Percentiles rank a stretch among this genome's conserved stretches.
These are phyloP conservation scores for Falco berigora DNA, from an alignment of 2,797 vertebrate species.

Conservation along the genomic window DNA sequence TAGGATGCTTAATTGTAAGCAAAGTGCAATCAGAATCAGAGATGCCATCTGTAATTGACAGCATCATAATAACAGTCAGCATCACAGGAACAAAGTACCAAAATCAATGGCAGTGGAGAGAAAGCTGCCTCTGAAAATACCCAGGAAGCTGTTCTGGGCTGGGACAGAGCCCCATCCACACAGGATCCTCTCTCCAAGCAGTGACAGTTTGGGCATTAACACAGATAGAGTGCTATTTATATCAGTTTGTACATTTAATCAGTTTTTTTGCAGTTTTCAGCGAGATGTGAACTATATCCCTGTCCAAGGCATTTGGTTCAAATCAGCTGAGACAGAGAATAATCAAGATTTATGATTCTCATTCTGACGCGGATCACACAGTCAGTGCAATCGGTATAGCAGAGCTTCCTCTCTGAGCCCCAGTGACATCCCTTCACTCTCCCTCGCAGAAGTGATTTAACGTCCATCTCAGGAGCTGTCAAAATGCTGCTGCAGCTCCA, in stretches of 20 bases:
- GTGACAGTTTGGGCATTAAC: constrained; percentile 58
- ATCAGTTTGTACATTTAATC: constrained; percentile 75
- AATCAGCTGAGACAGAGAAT: constrained; percentile 76
- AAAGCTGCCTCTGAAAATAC: not conserved
- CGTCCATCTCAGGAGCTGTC: constrained; percentile 64
- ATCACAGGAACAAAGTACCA: not conserved
- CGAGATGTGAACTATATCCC: constrained; percentile 66
- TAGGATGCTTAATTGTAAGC: constrained; percentile 66
- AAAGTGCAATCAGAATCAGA: constrained; percentile 59
- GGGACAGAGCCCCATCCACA: not conserved
- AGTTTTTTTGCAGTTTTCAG: constrained; percentile 69
- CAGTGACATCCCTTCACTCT: constrained; percentile 69
- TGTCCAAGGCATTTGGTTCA: constrained; percentile 68
- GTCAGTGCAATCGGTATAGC: not conserved
- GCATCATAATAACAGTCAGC: constrained; percentile 25
- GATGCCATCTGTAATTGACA: constrained; percentile 46
- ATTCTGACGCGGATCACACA: constrained; percentile 64
- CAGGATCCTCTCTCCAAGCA: not conserved
- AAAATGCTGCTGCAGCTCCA: constrained; percentile 55
- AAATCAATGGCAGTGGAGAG: not conserved
- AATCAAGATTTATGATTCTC: constrained; percentile 80
- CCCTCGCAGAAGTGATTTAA: constrained; percentile 64
- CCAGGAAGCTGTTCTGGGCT: not conserved
- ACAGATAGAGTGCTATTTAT: constrained; percentile 61
- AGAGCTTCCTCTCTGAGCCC: constrained; percentile 59